Evolutionary conservation across 1,140 invertebrate genomes (phyloP), one percentile per base, ranked within the genome.

Genomic region (Chrysoperla carnea): DNA sequence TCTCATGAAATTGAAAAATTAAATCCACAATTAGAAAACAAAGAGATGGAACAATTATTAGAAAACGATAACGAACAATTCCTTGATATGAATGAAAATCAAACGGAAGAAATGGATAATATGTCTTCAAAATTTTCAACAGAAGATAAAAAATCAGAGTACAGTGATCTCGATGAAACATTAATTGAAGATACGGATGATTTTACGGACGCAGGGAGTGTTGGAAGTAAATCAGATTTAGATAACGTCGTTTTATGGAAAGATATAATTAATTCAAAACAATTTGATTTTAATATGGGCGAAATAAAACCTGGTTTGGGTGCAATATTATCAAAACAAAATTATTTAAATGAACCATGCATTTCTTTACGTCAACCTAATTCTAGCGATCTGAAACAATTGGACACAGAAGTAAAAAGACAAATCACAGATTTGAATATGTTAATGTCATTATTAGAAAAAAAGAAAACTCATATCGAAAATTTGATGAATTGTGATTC

Each of bases 91-190:
- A 33, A 11, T 2, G 31, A 33, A 33, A 33, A 33, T 33, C 8
- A 2, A 33, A 33, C 31, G 6, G 31, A 33, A 33, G 6, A 33
- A 29, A 29, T 44, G 0, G 36, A 35, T 36, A 17, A 38, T 17
- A 47, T 29, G 35, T 15, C 6, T 14, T 45, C 33, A 15, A 42
- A 8, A 38, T 43, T 7, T 44, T 44, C 23, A 17, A 36, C 6
- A 35, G 38, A 12, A 42, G 45, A 40, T 43, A 39, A 8, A 11
- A 29, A 12, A 2, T 23, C 17, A 23, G 17, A 23, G 5, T 23
- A 23, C 17, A 43, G 43, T 14, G 39, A 43, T 29, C 31, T 49
- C n/a, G 36, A 44, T 13, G 39, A 49, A 37, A 40, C 40, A 15
- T 37, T 40, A 23, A 42, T 29, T 23, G 42, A 44, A 14, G 41